phyloP scores from a whole-genome alignment of 2,888 invertebrate species.

The Stenoptilia bipunctidactyla region DNA sequence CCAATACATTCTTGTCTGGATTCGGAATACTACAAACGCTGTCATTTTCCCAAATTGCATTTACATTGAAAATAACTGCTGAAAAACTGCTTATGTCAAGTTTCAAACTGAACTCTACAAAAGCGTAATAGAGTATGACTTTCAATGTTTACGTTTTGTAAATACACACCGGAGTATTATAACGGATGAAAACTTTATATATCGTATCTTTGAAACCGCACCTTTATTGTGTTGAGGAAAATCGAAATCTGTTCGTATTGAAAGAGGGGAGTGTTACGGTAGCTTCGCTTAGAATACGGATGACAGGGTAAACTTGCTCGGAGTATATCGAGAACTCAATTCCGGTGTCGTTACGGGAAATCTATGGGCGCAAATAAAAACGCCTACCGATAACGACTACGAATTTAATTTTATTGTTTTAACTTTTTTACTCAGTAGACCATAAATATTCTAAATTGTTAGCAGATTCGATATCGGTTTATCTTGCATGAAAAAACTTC shows the following conservation, averaged over 20 bases:
- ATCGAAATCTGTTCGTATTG: conserved; percentile 57
- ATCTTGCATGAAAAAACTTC: no score
- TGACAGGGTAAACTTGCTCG: conserved; percentile 18
- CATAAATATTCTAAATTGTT: no score
- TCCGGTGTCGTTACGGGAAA: conserved; percentile 50
- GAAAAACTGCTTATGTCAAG: conserved; percentile 13
- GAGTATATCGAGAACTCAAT: conserved; percentile 41
- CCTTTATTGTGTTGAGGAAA: conserved; percentile 64
- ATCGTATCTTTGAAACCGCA: conserved; percentile 63
- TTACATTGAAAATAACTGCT: conserved; percentile 27
- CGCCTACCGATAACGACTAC: conserved; percentile 54
- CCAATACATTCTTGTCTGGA: conserved; percentile 14
- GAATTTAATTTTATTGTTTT: conserved; percentile 44
- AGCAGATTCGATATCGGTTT: no score
- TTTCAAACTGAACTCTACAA: no score
- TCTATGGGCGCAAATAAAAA: conserved; percentile 61
- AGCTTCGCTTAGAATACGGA: conserved; percentile 61
- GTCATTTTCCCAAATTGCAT: conserved; percentile 33
- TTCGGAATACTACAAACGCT: conserved; percentile 21
- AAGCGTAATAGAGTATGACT: background rate
- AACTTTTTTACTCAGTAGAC: conserved; percentile 34
- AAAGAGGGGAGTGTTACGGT: conserved; percentile 48
- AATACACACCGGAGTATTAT: conserved; percentile 27
- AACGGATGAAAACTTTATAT: conserved; percentile 49
- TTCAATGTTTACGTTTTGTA: no score